A percentile compares a stretch with the other conserved stretches of the same genome.
Evolutionary conservation across 2,888 invertebrate genomes (phyloP).

Genomic region (Drosophila monieri): DNA sequence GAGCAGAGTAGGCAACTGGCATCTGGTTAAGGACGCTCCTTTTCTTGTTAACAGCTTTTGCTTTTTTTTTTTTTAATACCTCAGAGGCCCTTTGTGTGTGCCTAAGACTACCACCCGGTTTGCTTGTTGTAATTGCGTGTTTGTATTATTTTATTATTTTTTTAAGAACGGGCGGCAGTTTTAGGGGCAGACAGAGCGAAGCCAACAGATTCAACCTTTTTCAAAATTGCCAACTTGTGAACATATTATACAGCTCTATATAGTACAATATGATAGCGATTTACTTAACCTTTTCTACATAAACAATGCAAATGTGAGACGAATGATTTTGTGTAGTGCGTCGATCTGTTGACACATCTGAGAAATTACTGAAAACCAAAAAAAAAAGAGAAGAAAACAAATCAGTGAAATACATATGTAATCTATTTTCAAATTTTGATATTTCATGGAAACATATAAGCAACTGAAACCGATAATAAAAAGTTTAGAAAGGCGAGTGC

Average conservation of each 20-base stretch:
- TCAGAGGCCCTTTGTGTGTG: constrained; percentile 50
- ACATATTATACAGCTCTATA: constrained; percentile 52
- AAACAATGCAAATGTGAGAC: constrained; percentile 41
- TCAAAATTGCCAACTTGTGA: constrained; percentile 57
- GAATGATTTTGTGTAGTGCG: constrained; percentile 45
- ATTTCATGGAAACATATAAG: constrained; percentile 40
- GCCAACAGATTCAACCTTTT: constrained; percentile 47
- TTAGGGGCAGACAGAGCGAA: constrained; percentile 49
- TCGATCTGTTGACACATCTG: constrained; percentile 40
- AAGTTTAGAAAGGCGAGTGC: constrained; percentile 29
- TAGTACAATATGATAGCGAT: constrained; percentile 68
- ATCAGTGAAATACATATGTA: constrained; percentile 44
- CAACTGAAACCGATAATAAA: constrained; percentile 40
- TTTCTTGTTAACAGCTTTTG: constrained; percentile 63
- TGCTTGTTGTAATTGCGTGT: constrained; percentile 57
- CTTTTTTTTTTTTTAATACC: constrained; percentile 43
- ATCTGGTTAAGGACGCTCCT: background rate
- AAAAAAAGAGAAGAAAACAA: constrained; percentile 12
- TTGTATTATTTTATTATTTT: constrained; percentile 45
- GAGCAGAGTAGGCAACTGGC: constrained; percentile 82
- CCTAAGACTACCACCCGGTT: constrained; percentile 44
- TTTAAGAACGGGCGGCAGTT: constrained; percentile 41
- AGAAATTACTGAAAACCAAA: constrained; percentile 26
- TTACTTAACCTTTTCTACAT: constrained; percentile 56
- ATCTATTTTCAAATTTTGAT: constrained; percentile 49